A percentile compares a stretch with the other conserved stretches of the same genome.
These are phyloP conservation scores for Drosophila planitibia DNA, from an alignment of 2,888 invertebrate genomes.

Conservation along the genomic window DNA sequence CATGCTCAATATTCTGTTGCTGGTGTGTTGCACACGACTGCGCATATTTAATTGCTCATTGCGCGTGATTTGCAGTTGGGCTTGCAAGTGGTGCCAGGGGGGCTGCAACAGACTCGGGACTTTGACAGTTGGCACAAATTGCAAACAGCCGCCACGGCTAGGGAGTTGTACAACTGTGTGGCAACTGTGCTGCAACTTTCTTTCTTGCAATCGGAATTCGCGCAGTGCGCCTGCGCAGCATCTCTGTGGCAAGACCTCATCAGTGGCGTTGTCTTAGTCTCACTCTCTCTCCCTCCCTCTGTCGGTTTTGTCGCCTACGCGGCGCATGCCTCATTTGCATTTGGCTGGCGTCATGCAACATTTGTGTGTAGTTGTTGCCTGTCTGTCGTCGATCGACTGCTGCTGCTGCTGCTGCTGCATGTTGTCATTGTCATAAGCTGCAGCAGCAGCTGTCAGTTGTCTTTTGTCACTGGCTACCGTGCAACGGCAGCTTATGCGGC, in stretches of 20 bases:
- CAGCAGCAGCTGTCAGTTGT: conserved; percentile 56
- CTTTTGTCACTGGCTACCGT: conserved; percentile 46
- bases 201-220: conserved; percentile 53
- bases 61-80: conserved; percentile 63
- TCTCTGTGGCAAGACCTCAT: conserved; percentile 8
- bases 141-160: conserved; percentile 35
- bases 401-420: conserved; percentile 21
- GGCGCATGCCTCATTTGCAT: conserved; percentile 77
- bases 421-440: conserved; percentile 63
- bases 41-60: conserved; percentile 80
- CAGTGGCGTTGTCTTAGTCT: conserved; percentile 13
- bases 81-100: not conserved
- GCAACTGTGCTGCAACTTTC: conserved; percentile 57
- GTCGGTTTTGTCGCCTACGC: conserved; percentile 72
- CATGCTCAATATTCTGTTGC: conserved; percentile 36
- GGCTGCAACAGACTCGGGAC: conserved; percentile 9
- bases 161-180: conserved; percentile 15
- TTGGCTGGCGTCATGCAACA: conserved; percentile 72
- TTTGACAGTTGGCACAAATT: conserved; percentile 79
- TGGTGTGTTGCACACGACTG: conserved; percentile 68
- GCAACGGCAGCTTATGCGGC: conserved; percentile 17
- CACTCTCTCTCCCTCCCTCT: not conserved
- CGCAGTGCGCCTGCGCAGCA: conserved; percentile 57
- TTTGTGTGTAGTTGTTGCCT: conserved; percentile 48
- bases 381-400: conserved; percentile 46